phyloP scores from a whole-genome alignment of 2,113 vertebrate species.

The Tricholaema leucomelas region DNA sequence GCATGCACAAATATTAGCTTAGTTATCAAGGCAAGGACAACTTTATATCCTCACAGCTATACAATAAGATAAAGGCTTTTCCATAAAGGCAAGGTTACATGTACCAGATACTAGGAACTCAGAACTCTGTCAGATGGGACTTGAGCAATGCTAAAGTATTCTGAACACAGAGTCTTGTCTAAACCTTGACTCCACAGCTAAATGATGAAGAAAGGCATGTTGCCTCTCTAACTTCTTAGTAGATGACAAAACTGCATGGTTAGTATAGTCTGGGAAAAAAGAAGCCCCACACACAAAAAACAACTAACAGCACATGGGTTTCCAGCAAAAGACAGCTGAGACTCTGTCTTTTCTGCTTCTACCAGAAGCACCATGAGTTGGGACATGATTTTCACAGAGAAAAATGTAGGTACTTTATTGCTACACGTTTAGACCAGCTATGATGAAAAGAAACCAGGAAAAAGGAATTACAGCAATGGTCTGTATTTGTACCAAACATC shows the following conservation, averaged over 20 bases:
- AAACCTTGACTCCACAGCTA: not conserved
- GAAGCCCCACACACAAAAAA: no score
- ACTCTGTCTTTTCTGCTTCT: not conserved
- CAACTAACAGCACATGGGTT: not conserved
- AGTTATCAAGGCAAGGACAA: not conserved
- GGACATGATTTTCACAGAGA: not conserved
- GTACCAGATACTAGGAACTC: not conserved
- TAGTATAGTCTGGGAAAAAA: not conserved
- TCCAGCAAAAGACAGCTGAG: not conserved
- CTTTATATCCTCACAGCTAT: not conserved
- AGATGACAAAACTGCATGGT: not conserved
- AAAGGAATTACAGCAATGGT: not conserved
- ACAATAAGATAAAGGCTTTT: not conserved
- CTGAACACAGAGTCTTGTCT: not conserved
- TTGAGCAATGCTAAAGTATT: no score
- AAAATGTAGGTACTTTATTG: not conserved
- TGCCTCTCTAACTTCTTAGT: not conserved
- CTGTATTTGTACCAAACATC: not conserved
- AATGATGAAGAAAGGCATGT: not conserved
- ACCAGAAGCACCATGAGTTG: not conserved
- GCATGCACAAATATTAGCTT: not conserved
- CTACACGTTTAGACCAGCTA: not conserved
- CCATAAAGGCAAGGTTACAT: not conserved
- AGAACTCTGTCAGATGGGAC: no score
- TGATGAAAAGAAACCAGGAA: not conserved